These are phyloP conservation scores for Spisula subtruncata DNA, from an alignment of 2,888 invertebrate species.

Conservation along the genomic window DNA sequence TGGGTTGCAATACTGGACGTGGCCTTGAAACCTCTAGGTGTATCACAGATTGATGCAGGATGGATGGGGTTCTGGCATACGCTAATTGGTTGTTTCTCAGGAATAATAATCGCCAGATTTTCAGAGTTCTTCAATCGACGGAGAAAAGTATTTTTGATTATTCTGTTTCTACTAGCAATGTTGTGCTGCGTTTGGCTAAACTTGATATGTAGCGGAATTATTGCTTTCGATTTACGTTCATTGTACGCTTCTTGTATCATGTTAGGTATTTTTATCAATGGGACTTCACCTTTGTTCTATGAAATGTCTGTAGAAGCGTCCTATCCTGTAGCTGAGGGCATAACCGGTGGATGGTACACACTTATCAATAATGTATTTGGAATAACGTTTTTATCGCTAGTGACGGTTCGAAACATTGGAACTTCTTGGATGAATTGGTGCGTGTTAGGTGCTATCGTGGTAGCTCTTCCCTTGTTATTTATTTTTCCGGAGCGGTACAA, in stretches of 20 bases:
- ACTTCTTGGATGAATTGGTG: slow-evolving; percentile 66
- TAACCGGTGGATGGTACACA: slow-evolving; percentile 60
- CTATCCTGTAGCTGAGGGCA: slow-evolving; percentile 64
- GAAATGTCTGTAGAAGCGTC: slow-evolving; percentile 60
- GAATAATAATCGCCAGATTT: slow-evolving; percentile 57
- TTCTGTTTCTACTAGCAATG: slow-evolving; percentile 34
- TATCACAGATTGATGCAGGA: slow-evolving; percentile 61
- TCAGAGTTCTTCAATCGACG: slow-evolving; percentile 56
- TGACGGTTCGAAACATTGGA: slow-evolving; percentile 53
- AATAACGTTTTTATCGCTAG: slow-evolving; percentile 44
- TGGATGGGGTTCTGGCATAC: slow-evolving; percentile 69
- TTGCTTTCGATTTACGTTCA: slow-evolving; percentile 43
- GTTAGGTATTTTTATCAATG: slow-evolving; percentile 60
- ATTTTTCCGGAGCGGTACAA: slow-evolving; percentile 57
- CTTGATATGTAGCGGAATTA: slow-evolving; percentile 39
- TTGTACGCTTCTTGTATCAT: slow-evolving; percentile 60
- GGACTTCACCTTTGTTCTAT: slow-evolving; percentile 59
- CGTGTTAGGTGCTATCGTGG: slow-evolving; percentile 47
- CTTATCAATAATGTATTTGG: slow-evolving; percentile 34
- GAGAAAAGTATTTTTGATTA: slow-evolving; percentile 50
- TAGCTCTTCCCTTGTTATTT: slow-evolving; percentile 49
- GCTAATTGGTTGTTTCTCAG: slow-evolving; percentile 55
- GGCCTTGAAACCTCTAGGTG: slow-evolving; percentile 56
- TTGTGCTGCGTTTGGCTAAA: slow-evolving; percentile 57
- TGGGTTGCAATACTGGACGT: slow-evolving; percentile 64